phyloP scores from a whole-genome alignment of 2,113 vertebrate genomes.

The Hypomesus transpacificus region DNA sequence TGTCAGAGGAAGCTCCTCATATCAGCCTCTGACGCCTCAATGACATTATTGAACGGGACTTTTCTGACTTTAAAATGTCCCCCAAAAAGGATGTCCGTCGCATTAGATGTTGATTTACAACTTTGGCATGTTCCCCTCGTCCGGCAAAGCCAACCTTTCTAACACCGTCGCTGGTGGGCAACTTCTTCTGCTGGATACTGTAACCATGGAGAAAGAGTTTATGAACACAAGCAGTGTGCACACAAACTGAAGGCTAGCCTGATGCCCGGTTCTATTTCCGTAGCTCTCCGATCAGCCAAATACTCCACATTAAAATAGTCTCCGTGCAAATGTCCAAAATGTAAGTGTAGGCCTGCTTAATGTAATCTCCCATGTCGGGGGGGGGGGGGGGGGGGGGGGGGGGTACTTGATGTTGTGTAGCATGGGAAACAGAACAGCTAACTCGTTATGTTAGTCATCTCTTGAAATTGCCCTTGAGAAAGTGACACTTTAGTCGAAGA shows the following conservation, averaged over 20 bases:
- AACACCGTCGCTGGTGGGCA: not conserved
- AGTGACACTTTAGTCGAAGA: not conserved
- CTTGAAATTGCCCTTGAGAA: not conserved
- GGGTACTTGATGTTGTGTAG: no score
- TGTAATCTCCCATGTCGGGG: no score
- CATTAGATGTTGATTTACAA: no score
- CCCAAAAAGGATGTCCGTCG: not conserved
- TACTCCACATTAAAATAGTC: slow-evolving; percentile 8
- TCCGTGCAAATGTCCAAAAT: not conserved
- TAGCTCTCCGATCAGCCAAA: not conserved
- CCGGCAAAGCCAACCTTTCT: not conserved
- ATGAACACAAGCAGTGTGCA: not conserved
- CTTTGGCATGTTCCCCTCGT: not conserved
- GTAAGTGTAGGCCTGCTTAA: not conserved
- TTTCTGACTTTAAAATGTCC: not conserved
- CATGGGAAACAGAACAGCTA: no score
- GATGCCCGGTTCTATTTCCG: not conserved
- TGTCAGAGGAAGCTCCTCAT: no score
- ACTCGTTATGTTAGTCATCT: not conserved
- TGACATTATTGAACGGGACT: not conserved
- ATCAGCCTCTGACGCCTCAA: no score
- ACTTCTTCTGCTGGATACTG: not conserved
- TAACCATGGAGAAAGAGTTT: not conserved
- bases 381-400: no score
- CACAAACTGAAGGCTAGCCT: not conserved